Evolutionary conservation across 2,888 invertebrate species (phyloP), one percentile per base, ranked within the genome.

Genomic region (Bellardia bayeri): DNA sequence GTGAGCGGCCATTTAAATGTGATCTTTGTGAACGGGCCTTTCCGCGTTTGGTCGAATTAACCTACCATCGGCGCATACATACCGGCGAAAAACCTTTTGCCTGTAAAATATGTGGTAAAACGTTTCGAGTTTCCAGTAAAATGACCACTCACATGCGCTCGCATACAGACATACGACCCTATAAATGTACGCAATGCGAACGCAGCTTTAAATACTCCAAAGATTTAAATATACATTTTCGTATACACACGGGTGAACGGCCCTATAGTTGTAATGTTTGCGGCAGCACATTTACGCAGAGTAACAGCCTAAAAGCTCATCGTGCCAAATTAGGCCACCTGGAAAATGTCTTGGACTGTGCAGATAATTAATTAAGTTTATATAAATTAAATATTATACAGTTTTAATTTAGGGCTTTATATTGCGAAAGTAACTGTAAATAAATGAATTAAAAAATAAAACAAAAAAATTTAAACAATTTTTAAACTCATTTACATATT

Each of bases 191-290:
- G 7, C 74, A 87, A 51, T 87, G 87, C 58, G 87, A 87, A 64
- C 66, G 85, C 30, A 87, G 84, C 45, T 87, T 85, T 75, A 87
- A 87, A 82, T 87, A 87, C 69, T 87, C 87, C 9, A 84, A 87
- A 68, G 87, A 87, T 64, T 87, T 87, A 14, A 87, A 87, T 69
- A 87, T 87, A 69, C 87, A 87, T 69, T 72, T 66, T 71, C 81
- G 87, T n/a, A 82, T 74, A 33, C 87, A 87, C 30, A 87, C 87
- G 1, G 84, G 87, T 2, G 87, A 87, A 75, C 58, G 84, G 8
- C 87, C 87, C 1, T 87, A 87, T 7, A 78, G 78, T 45, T 87
- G 87, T 42, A 78, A 71, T 33, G 64, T 87, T 14, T 87, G 87
- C 69, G 87, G 82, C 9, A 84, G 84, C 54, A 84, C 87, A n/a